phyloP scores from a whole-genome alignment of 2,797 vertebrate species.

The Oceanodroma leucorhoa region DNA sequence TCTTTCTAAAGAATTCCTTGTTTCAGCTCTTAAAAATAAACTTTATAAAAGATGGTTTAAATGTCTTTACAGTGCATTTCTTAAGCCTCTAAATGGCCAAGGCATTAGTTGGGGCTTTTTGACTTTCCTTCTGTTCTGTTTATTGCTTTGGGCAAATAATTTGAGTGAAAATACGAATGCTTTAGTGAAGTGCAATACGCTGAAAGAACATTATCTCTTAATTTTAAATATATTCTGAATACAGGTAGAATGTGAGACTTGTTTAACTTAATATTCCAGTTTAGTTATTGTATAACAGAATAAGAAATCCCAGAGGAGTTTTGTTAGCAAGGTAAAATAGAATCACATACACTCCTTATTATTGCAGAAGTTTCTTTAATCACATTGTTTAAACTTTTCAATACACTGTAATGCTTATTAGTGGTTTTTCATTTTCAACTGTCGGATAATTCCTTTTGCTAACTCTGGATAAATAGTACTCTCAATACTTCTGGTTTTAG shows the following conservation, averaged over 20 bases:
- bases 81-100: neutral
- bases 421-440: slow-evolving; percentile 77
- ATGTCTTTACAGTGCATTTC: neutral
- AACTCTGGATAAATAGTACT: slow-evolving; percentile 72
- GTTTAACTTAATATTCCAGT: slow-evolving; percentile 70
- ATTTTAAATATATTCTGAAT: slow-evolving; percentile 64
- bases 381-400: slow-evolving; percentile 77
- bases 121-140: slow-evolving; percentile 27
- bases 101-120: neutral
- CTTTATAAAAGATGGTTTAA: neutral
- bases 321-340: slow-evolving; percentile 70
- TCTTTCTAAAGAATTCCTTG: neutral
- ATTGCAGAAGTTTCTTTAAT: slow-evolving; percentile 77
- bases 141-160: slow-evolving; percentile 58
- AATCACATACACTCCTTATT: slow-evolving; percentile 67
- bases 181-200: slow-evolving; percentile 50
- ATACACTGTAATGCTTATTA: slow-evolving; percentile 74
- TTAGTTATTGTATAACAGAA: slow-evolving; percentile 67
- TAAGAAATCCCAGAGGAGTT: slow-evolving; percentile 72
- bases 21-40: neutral
- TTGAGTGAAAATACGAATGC: neutral
- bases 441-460: slow-evolving; percentile 76
- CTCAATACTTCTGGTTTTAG: slow-evolving; percentile 61
- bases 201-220: slow-evolving; percentile 66
- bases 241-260: slow-evolving; percentile 61